Evolutionary conservation across 2,888 invertebrate species (phyloP).

Genomic region (Frankliniella fusca): DNA sequence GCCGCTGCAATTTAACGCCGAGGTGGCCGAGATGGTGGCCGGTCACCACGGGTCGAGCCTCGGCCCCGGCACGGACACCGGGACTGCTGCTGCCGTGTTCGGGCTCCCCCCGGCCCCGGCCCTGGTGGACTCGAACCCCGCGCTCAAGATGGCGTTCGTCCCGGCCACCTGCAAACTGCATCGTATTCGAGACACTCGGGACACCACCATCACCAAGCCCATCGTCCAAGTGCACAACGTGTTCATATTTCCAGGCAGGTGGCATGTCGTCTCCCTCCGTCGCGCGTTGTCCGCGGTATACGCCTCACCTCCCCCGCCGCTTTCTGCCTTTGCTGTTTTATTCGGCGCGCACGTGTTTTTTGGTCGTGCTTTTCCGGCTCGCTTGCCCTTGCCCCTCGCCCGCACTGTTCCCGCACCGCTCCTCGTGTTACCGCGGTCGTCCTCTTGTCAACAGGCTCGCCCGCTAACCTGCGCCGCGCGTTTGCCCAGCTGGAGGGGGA

Average conservation of each 20-base stretch:
- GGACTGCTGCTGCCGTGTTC: too few species aligned
- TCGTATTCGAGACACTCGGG: background rate
- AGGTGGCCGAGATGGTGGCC: slow-evolving; percentile 40
- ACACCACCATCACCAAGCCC: slow-evolving; percentile 36
- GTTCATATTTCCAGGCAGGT: slow-evolving; percentile 56
- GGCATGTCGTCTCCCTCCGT: background rate
- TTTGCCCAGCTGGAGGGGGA: slow-evolving; percentile 15
- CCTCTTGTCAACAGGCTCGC: background rate
- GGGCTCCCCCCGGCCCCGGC: background rate
- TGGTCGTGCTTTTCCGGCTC: background rate
- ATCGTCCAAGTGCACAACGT: slow-evolving; percentile 52
- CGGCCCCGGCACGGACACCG: too few species aligned
- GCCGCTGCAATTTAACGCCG: slow-evolving; percentile 43
- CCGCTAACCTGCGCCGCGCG: slow-evolving; percentile 10
- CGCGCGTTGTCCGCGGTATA: background rate
- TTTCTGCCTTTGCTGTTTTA: background rate
- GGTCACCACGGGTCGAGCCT: background rate
- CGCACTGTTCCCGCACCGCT: background rate
- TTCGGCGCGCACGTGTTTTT: background rate
- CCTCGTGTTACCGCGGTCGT: background rate
- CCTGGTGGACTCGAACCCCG: slow-evolving; percentile 38
- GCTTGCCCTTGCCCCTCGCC: background rate
- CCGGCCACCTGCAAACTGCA: slow-evolving; percentile 38
- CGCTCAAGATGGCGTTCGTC: slow-evolving; percentile 44
- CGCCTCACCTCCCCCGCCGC: background rate